Evolutionary conservation across 2,888 invertebrate genomes (phyloP).

Genomic region (Caenorhabditis panamensis): DNA sequence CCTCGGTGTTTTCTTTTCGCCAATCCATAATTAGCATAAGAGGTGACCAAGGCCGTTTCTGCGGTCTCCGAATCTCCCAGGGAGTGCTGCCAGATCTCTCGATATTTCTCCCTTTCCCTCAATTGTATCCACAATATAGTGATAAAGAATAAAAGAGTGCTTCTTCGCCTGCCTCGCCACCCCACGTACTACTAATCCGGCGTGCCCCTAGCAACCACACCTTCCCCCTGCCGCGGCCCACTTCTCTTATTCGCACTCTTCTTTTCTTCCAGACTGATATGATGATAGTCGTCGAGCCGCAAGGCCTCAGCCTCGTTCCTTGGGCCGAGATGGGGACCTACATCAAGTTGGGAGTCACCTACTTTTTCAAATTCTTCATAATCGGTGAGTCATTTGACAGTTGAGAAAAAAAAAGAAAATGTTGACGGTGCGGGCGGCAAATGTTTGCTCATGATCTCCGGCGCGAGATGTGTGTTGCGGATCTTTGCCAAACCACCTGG

Average conservation of each 20-base stretch:
- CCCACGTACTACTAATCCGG: conserved; percentile 44
- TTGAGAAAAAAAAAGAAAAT: conserved; percentile 11
- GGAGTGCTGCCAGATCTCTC: not conserved
- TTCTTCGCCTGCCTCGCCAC: not conserved
- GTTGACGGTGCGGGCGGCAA: not conserved
- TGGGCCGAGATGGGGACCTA: conserved; percentile 65
- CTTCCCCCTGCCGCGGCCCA: not conserved
- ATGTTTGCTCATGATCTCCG: conserved; percentile 2
- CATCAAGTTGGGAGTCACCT: conserved; percentile 54
- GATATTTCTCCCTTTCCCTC: not conserved
- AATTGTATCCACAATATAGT: conserved; percentile 5
- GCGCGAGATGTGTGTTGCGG: not conserved
- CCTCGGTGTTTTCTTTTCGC: conserved; percentile 32
- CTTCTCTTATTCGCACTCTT: not conserved
- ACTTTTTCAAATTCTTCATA: conserved; percentile 70
- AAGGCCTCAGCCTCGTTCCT: conserved; percentile 72
- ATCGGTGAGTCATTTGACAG: conserved; percentile 60
- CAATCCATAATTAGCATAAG: conserved; percentile 48
- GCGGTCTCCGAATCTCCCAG: not conserved
- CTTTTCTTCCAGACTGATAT: conserved; percentile 54
- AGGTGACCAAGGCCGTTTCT: conserved; percentile 39
- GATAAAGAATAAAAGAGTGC: not conserved
- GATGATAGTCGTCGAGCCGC: conserved; percentile 75
- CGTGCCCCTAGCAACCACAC: conserved; percentile 40
- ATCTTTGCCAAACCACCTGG: conserved; percentile 7